Percentiles rank a stretch among this genome's conserved stretches.
Conservation (phyloP, 2,797 vertebrate species). For the Propithecus perrieri region DNA sequence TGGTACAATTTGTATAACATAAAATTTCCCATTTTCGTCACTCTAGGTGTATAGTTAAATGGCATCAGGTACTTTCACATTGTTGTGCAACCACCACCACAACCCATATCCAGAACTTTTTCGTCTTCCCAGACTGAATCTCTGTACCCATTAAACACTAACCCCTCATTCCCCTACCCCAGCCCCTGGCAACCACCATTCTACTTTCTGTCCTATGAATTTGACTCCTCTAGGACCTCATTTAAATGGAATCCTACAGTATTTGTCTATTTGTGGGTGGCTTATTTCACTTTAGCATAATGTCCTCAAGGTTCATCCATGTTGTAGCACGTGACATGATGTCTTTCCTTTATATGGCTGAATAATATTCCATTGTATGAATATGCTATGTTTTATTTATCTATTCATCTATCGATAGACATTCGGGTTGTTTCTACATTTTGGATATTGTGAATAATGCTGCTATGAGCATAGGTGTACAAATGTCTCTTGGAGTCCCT, state of each 20-base stretch:
- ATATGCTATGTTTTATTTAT: not conserved
- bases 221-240: not conserved
- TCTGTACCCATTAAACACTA: not conserved
- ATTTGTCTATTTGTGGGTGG: not conserved
- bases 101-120: not conserved
- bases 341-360: not conserved
- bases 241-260: not conserved
- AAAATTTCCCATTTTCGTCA: not conserved
- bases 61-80: not conserved
- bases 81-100: not conserved
- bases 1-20: not conserved
- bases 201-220: not conserved
- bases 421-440: not conserved
- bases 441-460: not conserved
- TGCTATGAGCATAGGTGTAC: not conserved
- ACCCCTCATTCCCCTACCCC: rapidly evolving
- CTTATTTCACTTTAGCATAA: not conserved
- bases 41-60: not conserved
- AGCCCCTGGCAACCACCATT: not conserved
- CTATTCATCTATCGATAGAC: not conserved
- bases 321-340: not conserved
- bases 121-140: not conserved
- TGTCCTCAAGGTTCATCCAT: not conserved
- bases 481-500: not conserved
- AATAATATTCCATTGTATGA: not conserved